Percentiles rank a stretch among this genome's conserved stretches.
phyloP scores from a whole-genome alignment of 2,888 invertebrate species.

The Drosophila emarginata region DNA sequence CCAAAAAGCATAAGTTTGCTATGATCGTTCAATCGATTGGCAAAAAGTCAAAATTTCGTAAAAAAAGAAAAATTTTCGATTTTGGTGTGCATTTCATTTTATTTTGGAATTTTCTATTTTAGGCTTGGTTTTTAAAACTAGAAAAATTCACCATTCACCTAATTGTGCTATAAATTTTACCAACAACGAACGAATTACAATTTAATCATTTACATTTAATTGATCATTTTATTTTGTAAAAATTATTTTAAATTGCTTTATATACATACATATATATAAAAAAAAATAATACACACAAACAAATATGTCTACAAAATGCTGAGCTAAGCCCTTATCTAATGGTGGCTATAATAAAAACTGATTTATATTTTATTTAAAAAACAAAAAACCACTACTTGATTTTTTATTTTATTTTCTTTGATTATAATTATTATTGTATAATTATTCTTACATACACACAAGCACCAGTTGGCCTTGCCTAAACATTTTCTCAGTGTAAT shows the following conservation, averaged over 20 bases:
- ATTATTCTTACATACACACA: neutral
- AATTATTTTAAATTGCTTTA: conserved; percentile 38
- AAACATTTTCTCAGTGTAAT: conserved; percentile 70
- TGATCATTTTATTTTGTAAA: conserved; percentile 47
- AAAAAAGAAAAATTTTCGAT: neutral
- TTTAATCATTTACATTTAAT: conserved; percentile 15
- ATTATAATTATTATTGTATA: conserved; percentile 8
- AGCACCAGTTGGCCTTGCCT: conserved; percentile 11
- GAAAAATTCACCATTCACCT: conserved; percentile 73
- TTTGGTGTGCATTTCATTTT: conserved; percentile 6
- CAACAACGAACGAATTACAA: conserved; percentile 59
- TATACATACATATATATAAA: conserved; percentile 28
- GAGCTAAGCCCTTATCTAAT: conserved; percentile 40
- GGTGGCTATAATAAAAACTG: conserved; percentile 60
- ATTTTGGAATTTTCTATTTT: conserved; percentile 80
- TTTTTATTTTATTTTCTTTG: conserved; percentile 14
- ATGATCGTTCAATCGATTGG: conserved; percentile 29
- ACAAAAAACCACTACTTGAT: conserved; percentile 23
- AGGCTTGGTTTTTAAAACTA: conserved; percentile 79
- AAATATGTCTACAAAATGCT: conserved; percentile 36
- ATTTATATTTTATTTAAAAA: conserved; percentile 33
- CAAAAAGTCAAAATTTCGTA: conserved; percentile 18
- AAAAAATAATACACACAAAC: conserved; percentile 33
- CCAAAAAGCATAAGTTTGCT: conserved; percentile 52
- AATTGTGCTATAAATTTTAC: conserved; percentile 55